Base-by-base conservation (phyloP, 1,140 invertebrate species). In the Ceratosolen solmsi region DNA sequence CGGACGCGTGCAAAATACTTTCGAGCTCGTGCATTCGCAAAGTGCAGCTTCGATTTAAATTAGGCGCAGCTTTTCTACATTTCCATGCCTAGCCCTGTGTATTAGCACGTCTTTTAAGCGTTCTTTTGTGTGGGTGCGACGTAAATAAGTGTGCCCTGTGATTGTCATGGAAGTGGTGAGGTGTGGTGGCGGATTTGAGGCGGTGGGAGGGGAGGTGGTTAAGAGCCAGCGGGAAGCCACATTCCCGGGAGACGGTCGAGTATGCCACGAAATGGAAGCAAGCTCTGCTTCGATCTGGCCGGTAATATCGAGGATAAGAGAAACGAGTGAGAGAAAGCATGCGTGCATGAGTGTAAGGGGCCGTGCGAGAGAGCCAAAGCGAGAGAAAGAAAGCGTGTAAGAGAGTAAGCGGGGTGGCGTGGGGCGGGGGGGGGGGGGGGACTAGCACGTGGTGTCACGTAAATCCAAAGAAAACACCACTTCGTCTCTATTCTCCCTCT, bases 381-480 rank as follows among this genome's bases (percentile, higher is more conserved):
- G 17, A 20, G 51, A 46, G 41, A 68, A 17, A n/a, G n/a, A 20
- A 13, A 1, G n/a, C 13, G 46, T 3, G 20, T 46, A 41, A 11
- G 65, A 68, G 15, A 60, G 58, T 7, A 27, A 60, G 58, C 15
- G 70, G 49, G 54, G 49, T 51, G 49, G 30, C n/a, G 13, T 49
- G 41, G n/a, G 8, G n/a, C n/a, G n/a, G n/a, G 38, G 5, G 38
- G 73, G 70, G 58, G 70, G 73, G 82, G 80, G 82, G 80, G 83
- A 83, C 84, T 83, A 84, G 86, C 86, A 86, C 86, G 86, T 86
- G 86, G 86, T 87, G 86, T 89, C 88, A 87, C 86, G 86, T 89
- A 89, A 90, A 90, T 87, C 87, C 84, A 87, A 87, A 88, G 86
- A 89, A 89, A 89, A 89, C 87, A 89, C 82, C 83, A 85, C 86